These are phyloP conservation scores for Isotomurus palustris DNA, from an alignment of 2,888 invertebrate species.

Conservation along the genomic window DNA sequence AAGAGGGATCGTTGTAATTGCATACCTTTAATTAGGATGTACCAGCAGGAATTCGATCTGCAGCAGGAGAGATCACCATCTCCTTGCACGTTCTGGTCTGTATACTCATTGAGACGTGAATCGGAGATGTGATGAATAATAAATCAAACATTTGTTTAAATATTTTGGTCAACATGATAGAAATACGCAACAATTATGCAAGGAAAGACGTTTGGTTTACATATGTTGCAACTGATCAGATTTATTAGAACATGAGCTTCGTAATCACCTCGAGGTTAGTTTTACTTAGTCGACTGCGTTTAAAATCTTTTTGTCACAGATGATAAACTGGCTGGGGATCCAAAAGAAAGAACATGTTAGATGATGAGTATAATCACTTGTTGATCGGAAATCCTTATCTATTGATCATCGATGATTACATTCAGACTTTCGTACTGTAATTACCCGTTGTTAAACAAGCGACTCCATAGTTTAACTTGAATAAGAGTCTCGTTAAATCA, in stretches of 20 bases:
- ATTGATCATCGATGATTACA: slow-evolving; percentile 3
- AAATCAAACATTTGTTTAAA: too few relatives aligned
- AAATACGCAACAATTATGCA: not conserved
- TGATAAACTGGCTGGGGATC: not conserved
- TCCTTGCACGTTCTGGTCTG: not conserved
- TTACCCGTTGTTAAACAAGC: too few relatives aligned
- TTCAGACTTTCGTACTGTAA: too few relatives aligned
- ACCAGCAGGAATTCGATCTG: not conserved
- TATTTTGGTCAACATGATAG: not conserved
- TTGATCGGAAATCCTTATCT: slow-evolving; percentile 10
- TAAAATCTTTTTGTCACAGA: too few relatives aligned
- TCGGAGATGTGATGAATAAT: slow-evolving; percentile 25
- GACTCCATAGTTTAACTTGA: too few relatives aligned
- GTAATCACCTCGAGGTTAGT: not conserved
- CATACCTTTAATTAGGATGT: too few relatives aligned
- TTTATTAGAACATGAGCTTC: slow-evolving; percentile 10
- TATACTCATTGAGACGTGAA: not conserved
- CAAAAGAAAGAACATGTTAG: not conserved
- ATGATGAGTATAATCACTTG: slow-evolving; percentile 13
- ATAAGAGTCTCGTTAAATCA: too few relatives aligned
- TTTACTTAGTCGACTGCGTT: too few relatives aligned
- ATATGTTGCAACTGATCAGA: slow-evolving; percentile 1
- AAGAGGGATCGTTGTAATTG: too few relatives aligned
- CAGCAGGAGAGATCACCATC: not conserved
- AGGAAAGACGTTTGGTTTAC: not conserved